Evolutionary conservation across 2,797 vertebrate species (phyloP), one percentile per base, ranked within the genome.

Genomic region (Premnoplex brunnescens): DNA sequence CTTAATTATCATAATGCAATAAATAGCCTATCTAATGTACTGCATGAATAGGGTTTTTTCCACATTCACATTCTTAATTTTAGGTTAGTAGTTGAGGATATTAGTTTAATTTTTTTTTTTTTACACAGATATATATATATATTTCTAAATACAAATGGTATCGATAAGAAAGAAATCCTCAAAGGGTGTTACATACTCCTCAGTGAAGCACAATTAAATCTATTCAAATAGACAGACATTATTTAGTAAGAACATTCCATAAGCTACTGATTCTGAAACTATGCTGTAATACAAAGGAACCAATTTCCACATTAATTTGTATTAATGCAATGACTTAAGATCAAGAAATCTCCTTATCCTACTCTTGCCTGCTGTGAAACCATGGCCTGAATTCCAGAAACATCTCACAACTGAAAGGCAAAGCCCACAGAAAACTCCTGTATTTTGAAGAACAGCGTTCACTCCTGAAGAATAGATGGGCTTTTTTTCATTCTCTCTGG

Each of bases 231-330:
- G 64, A 74, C 37, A 48, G 82, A 77, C 58, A 72, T 62, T 66
- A 93, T 81, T 89, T 75, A 85, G 44, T 62, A 85, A 95, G 85
- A 60, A 82, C 39, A 82, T 89, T 88, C 82, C 82, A 88, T 72
- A 91, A 88, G 58, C 66, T 83, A 91, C 52, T 58, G 69, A 89
- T 88, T 92, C 72, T 77, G 54, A 94, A 95, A 95, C 86, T 72
- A 89, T 46, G 52, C 64, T 81, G 44, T 36, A 91, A 94, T 88
- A 94, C 54, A 95, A 95, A 96, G 72, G 32, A 95, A 88, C 79
- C 76, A 93, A 95, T 96, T 96, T 96, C 69, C 93, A 91, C 88
- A 90, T 78, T 93, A 80, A 96, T 95, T 95, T 95, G 51, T 91
- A 93, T 88, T 88, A 93, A 97, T 80, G 76, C 46, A 90, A n/a